Percentiles rank a stretch among this genome's conserved stretches.
These are phyloP conservation scores for Neofelis nebulosa DNA, from an alignment of 2,113 vertebrate genomes.

Conservation along the genomic window DNA sequence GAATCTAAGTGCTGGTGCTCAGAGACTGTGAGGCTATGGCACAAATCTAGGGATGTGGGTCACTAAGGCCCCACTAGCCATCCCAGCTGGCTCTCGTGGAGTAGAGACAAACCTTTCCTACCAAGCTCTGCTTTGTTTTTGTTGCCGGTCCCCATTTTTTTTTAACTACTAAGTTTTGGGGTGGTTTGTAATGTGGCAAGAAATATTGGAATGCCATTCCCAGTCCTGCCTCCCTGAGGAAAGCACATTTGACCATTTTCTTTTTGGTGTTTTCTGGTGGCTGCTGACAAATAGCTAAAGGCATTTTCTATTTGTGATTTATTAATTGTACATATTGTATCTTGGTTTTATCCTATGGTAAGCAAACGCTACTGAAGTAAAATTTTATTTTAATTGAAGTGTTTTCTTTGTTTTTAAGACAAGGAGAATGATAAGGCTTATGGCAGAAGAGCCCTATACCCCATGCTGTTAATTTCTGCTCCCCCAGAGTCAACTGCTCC, in stretches of 20 bases:
- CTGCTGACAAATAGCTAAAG: neutral
- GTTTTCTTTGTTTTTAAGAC: neutral
- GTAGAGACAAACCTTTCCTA: neutral
- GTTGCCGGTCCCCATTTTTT: neutral
- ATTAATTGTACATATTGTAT: neutral
- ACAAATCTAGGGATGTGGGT: neutral
- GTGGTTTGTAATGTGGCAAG: neutral
- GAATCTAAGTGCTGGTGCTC: neutral
- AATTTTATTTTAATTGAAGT: neutral
- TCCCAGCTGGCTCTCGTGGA: neutral
- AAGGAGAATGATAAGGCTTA: neutral
- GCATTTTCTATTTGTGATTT: conserved; percentile 2
- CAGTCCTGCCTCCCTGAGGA: neutral
- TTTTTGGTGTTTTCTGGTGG: neutral
- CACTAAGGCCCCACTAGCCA: rapidly evolving
- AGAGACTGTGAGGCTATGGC: neutral
- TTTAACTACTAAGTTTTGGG: neutral
- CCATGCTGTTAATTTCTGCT: neutral
- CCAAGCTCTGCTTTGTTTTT: neutral
- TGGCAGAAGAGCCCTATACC: neutral
- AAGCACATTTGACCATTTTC: neutral
- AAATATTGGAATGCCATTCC: neutral
- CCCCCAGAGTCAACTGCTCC: neutral
- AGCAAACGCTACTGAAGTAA: neutral
- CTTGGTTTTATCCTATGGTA: neutral